Percentiles rank a stretch among this genome's conserved stretches.
Conservation (phyloP, 2,797 vertebrate genomes). For the Sorex maritimensis region DNA sequence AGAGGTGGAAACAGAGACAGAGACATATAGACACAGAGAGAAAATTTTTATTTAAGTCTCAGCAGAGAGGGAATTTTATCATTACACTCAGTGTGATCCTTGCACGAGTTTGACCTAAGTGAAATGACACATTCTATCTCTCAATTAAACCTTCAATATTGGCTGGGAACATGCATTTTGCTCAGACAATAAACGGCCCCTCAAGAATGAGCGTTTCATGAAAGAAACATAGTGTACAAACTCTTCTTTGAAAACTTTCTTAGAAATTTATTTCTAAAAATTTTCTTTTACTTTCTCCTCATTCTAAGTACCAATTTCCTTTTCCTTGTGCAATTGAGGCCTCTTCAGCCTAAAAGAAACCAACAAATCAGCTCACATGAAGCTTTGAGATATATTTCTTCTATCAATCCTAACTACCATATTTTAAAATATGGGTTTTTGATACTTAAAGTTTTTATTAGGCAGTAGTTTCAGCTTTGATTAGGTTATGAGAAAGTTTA, state of each 20-base stretch:
- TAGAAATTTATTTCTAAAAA: background rate
- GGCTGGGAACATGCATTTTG: background rate
- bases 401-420: background rate
- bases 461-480: background rate
- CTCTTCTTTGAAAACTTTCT: background rate
- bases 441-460: background rate
- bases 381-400: background rate
- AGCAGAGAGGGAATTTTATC: background rate
- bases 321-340: background rate
- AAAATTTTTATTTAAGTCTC: background rate
- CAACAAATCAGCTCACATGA: background rate
- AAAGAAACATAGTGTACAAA: constrained; percentile 15
- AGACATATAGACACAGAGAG: background rate
- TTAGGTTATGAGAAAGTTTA: background rate
- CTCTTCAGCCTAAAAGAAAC: background rate
- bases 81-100: background rate
- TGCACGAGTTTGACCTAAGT: background rate
- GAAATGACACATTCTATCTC: background rate
- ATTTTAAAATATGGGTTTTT: background rate
- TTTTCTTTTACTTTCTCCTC: background rate
- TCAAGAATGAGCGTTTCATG: background rate
- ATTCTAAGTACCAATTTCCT: background rate
- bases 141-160: background rate
- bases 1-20: background rate
- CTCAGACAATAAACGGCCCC: background rate